These are phyloP conservation scores for Thumatha senex DNA, from an alignment of 2,888 invertebrate genomes.

Conservation along the genomic window DNA sequence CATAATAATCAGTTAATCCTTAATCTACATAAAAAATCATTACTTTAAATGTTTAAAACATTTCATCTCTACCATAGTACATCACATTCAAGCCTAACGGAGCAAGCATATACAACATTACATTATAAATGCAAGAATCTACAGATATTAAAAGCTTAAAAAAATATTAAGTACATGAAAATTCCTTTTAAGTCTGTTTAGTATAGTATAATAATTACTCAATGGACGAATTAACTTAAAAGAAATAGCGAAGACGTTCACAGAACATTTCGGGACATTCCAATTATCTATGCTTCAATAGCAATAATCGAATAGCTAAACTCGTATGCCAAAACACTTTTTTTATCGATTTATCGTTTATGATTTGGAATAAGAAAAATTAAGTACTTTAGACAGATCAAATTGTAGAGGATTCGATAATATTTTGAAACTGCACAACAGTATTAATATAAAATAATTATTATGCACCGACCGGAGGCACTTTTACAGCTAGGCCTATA, in stretches of 20 bases:
- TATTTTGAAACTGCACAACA: neutral
- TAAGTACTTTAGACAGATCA: too few relatives aligned
- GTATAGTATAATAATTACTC: conserved; percentile 62
- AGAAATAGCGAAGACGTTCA: conserved; percentile 28
- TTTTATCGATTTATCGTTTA: neutral
- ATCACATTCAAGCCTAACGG: conserved; percentile 23
- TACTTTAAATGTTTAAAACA: conserved; percentile 34
- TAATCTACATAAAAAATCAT: conserved; percentile 29
- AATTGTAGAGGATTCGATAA: neutral
- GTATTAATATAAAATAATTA: neutral
- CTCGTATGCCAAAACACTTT: neutral
- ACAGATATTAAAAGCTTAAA: conserved; percentile 59
- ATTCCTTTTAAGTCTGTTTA: conserved; percentile 61
- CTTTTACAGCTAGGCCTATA: neutral
- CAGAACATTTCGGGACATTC: conserved; percentile 27
- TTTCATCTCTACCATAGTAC: conserved; percentile 24
- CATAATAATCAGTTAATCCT: conserved; percentile 22
- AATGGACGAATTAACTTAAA: conserved; percentile 64
- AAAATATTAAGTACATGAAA: conserved; percentile 77
- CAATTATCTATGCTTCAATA: conserved; percentile 3
- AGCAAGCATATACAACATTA: conserved; percentile 57
- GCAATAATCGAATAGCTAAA: neutral
- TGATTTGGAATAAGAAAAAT: too few relatives aligned
- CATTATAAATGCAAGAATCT: conserved; percentile 63
- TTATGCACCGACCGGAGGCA: neutral